These are phyloP conservation scores for Heteromyza rotundicornis DNA, from an alignment of 2,888 invertebrate genomes.

Conservation along the genomic window DNA sequence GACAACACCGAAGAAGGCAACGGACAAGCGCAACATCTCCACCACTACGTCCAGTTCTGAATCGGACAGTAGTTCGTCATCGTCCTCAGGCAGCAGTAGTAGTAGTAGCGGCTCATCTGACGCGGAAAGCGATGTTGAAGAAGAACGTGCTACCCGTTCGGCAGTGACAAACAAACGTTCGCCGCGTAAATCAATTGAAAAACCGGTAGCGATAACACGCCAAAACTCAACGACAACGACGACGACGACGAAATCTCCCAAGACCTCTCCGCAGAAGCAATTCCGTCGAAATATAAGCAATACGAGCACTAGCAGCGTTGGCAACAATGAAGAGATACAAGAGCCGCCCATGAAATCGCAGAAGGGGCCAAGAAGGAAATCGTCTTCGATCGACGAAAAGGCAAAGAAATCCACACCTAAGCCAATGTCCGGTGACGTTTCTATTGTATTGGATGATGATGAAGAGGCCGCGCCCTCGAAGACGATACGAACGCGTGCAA, in stretches of 20 bases:
- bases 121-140: conserved; percentile 33
- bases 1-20: conserved; percentile 30
- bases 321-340: conserved; percentile 20
- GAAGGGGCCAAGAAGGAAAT: conserved; percentile 39
- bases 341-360: conserved; percentile 11
- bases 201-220: conserved; percentile 28
- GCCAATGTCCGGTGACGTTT: background rate
- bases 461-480: conserved; percentile 12
- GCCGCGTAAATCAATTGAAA: conserved; percentile 47
- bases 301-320: conserved; percentile 26
- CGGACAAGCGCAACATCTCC: conserved; percentile 41
- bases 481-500: conserved; percentile 38
- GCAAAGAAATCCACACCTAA: conserved; percentile 13
- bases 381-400: conserved; percentile 50
- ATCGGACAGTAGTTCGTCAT: conserved; percentile 47
- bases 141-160: conserved; percentile 24
- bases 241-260: conserved; percentile 42
- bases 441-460: conserved; percentile 34
- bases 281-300: conserved; percentile 36
- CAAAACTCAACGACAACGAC: conserved; percentile 39
- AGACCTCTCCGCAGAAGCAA: conserved; percentile 44
- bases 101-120: conserved; percentile 42
- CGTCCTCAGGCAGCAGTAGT: conserved; percentile 48
- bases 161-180: conserved; percentile 41
- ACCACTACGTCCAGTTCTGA: conserved; percentile 52